Conservation (phyloP, 2,113 vertebrate species). For the Poicephalus meyeri region DNA sequence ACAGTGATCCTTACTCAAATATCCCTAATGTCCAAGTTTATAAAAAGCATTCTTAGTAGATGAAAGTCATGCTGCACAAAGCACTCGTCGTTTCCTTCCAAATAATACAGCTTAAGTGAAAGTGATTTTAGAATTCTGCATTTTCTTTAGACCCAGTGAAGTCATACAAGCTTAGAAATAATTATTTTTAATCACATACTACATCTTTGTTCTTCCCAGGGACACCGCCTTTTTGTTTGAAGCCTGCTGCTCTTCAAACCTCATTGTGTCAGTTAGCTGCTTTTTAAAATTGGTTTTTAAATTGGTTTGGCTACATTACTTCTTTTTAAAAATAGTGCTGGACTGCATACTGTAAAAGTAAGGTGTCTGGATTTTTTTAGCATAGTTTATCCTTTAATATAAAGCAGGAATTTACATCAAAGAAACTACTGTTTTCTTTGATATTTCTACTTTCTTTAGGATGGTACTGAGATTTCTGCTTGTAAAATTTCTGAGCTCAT, state of each 20-base stretch:
- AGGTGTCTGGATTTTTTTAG: slow-evolving; percentile 16
- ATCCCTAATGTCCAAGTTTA: neutral
- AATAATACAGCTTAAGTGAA: slow-evolving; percentile 7
- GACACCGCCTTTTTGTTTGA: slow-evolving; percentile 43
- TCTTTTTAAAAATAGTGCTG: neutral
- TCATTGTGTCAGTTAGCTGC: slow-evolving; percentile 27
- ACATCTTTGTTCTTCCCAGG: slow-evolving; percentile 32
- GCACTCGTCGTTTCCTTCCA: neutral
- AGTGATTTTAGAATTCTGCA: slow-evolving; percentile 25
- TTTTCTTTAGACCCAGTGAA: slow-evolving; percentile 42
- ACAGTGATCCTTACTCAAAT: neutral
- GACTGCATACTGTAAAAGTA: neutral
- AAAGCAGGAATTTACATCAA: slow-evolving; percentile 20
- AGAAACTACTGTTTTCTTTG: slow-evolving; percentile 1
- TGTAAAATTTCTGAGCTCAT: neutral
- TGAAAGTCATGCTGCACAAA: slow-evolving; percentile 4
- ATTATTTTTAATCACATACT: slow-evolving; percentile 52
- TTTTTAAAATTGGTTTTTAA: neutral
- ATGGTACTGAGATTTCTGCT: neutral
- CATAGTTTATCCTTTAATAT: neutral
- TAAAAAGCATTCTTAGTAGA: slow-evolving; percentile 33
- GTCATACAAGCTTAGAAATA: slow-evolving; percentile 45
- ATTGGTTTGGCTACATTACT: neutral
- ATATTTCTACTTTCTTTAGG: neutral
- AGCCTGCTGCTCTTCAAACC: slow-evolving; percentile 32